Conservation (phyloP, 1,140 invertebrate genomes). For the Listronotus oregonensis region DNA sequence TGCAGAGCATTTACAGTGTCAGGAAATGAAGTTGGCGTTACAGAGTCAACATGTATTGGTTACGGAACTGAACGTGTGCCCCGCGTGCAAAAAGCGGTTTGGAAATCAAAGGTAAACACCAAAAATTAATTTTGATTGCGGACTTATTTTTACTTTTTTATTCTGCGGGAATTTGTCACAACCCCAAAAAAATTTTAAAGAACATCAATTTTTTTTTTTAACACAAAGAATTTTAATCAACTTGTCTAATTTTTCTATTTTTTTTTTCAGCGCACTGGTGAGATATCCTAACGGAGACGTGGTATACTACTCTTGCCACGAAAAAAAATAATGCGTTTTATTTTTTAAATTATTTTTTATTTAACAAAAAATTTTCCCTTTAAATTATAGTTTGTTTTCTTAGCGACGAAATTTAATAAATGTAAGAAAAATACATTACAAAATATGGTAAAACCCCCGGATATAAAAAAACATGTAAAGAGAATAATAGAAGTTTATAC, state of each 20-base stretch:
- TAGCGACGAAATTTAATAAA: too few species aligned
- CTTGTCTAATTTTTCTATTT: constrained; percentile 25
- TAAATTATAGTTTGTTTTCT: too few species aligned
- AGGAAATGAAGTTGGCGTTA: constrained; percentile 77
- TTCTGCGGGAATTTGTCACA: too few species aligned
- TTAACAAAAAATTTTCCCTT: too few species aligned
- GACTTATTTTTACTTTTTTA: too few species aligned
- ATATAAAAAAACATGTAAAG: too few species aligned
- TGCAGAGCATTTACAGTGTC: constrained; percentile 81
- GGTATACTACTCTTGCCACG: constrained; percentile 85
- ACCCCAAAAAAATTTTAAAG: not conserved
- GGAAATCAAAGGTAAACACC: constrained; percentile 83
- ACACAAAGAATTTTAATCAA: not conserved
- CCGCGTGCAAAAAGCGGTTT: constrained; percentile 90
- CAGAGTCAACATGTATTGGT: constrained; percentile 82
- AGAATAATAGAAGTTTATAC: too few species aligned
- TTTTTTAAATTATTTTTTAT: too few species aligned
- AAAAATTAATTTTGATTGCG: too few species aligned
- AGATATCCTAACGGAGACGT: constrained; percentile 90
- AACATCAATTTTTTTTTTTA: not conserved
- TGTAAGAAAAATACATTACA: too few species aligned
- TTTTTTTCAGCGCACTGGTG: constrained; percentile 80
- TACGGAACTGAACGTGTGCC: constrained; percentile 85
- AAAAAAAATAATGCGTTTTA: constrained; percentile 40
- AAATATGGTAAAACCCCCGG: too few species aligned